Percentiles rank a stretch among this genome's conserved stretches.
Evolutionary conservation across 2,113 vertebrate genomes (phyloP).

Genomic region (Phocoena phocoena): DNA sequence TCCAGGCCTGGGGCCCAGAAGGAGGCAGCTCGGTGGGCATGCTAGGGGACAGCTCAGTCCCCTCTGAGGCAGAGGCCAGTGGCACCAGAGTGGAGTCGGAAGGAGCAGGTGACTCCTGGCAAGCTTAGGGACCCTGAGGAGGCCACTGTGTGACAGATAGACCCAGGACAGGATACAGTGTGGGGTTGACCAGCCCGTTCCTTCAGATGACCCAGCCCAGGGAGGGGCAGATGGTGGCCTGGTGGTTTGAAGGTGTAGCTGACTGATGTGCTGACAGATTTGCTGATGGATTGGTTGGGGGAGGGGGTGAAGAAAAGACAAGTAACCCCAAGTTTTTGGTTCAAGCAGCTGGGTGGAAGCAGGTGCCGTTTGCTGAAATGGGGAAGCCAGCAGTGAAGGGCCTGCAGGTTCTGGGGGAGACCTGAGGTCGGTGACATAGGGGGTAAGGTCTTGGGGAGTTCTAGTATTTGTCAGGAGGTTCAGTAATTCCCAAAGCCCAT

Average conservation of each 20-base stretch:
- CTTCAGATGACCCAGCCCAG: neutral
- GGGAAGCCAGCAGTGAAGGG: neutral
- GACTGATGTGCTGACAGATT: neutral
- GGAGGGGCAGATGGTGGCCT: neutral
- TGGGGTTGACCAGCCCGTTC: fast-evolving
- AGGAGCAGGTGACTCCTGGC: neutral
- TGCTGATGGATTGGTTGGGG: neutral
- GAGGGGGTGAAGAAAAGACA: neutral
- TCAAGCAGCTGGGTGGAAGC: neutral
- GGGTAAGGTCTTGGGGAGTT: neutral
- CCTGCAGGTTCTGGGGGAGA: neutral
- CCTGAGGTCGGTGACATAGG: neutral
- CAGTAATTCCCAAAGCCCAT: neutral
- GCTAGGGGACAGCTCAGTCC: neutral
- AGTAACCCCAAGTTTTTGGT: neutral
- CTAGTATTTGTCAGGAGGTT: neutral
- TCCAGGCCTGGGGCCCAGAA: neutral
- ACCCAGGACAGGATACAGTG: neutral
- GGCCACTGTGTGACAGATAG: neutral
- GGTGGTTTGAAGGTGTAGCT: neutral
- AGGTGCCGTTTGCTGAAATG: neutral
- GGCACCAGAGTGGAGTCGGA: neutral
- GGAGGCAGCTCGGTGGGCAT: neutral
- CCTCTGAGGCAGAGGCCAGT: neutral
- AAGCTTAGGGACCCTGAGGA: neutral